Base-by-base conservation (phyloP, 2,797 vertebrate genomes). In the Ptychobarbus kaznakovi region DNA sequence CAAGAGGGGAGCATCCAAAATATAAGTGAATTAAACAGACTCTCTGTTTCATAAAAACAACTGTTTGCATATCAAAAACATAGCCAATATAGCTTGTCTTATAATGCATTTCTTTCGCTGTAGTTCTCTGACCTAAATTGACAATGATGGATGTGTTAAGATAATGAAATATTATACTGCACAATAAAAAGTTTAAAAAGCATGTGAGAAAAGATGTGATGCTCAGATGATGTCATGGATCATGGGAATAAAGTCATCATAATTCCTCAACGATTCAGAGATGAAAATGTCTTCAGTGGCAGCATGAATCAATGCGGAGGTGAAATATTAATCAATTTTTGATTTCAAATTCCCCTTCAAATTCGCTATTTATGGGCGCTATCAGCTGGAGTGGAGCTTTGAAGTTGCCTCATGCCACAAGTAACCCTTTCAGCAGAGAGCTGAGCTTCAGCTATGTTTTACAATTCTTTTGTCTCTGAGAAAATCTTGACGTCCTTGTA, bases 291-390 rank as follows among this genome's bases (percentile, higher is more conserved):
- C 88, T 89, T 91, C 90, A 87, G 86, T 90, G 90, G 91, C 90
- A 91, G 90, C 86, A 90, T 90, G 89, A 94, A 93, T 95, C 92
- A 92, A 93, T 91, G 89, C 68, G 63, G 88, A 94, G 90, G 94
- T 95, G 90, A 95, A 95, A 95, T 95, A 95, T 95, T 94, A 91
- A 95, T 95, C 86, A 4, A 90, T 88, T 93, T 88, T 92, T 88
- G 88, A 95, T 95, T 94, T 94, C 93, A 92, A 93, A 95, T 95
- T 95, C 95, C 87, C 92, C 94, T 95, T 95, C 90, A 95, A 94
- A 93, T 89, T 82, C 91, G 90, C 90, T 93, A 91, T 94, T 94
- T 94, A 92, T 92, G 91, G 92, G 92, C 84, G 85, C 86, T 86
- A 88, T 88, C 88, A 85, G 89, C 90, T 90, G 83, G 91, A 90